Conservation (phyloP, 2,888 invertebrate species). For the Cheilosia grossa region DNA sequence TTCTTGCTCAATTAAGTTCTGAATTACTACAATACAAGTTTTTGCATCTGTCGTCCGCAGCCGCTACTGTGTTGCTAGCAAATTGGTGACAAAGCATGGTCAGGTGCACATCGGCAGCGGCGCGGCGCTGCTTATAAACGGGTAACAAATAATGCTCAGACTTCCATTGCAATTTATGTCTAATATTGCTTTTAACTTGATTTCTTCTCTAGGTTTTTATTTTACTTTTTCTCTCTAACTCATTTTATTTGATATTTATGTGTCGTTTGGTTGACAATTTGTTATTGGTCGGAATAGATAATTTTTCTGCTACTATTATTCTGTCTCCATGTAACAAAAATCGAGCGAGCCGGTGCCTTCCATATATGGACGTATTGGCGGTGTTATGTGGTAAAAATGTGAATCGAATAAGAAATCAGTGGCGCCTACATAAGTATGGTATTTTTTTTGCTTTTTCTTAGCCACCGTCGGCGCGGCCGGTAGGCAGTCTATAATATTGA, state of each 20-base stretch:
- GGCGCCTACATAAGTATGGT: slow-evolving; percentile 43
- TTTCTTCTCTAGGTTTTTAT: slow-evolving; percentile 43
- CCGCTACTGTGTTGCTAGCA: slow-evolving; percentile 5
- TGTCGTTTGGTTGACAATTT: slow-evolving; percentile 58
- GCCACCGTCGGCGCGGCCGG: too few species aligned
- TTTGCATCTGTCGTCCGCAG: slow-evolving; percentile 38
- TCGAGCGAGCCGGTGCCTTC: slow-evolving; percentile 49
- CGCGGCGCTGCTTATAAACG: slow-evolving; percentile 5
- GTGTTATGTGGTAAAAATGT: slow-evolving; percentile 60
- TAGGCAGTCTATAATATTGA: slow-evolving; percentile 15
- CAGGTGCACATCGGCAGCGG: slow-evolving; percentile 10
- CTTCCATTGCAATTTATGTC: slow-evolving; percentile 43
- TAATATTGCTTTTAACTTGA: slow-evolving; percentile 35
- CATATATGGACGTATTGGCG: slow-evolving; percentile 59
- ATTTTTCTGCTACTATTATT: slow-evolving; percentile 52
- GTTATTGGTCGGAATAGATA: slow-evolving; percentile 69
- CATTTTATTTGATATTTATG: slow-evolving; percentile 60
- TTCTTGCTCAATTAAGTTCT: slow-evolving; percentile 66
- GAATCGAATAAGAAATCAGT: slow-evolving; percentile 65
- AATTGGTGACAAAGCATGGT: slow-evolving; percentile 6
- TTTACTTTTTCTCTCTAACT: slow-evolving; percentile 23
- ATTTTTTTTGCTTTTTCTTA: neutral
- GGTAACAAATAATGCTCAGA: slow-evolving; percentile 11
- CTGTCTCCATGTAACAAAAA: slow-evolving; percentile 41
- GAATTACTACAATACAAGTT: slow-evolving; percentile 50